A percentile compares a stretch with the other conserved stretches of the same genome.
Evolutionary conservation across 2,113 vertebrate species (phyloP).

Genomic region (Hippocampus comes): DNA sequence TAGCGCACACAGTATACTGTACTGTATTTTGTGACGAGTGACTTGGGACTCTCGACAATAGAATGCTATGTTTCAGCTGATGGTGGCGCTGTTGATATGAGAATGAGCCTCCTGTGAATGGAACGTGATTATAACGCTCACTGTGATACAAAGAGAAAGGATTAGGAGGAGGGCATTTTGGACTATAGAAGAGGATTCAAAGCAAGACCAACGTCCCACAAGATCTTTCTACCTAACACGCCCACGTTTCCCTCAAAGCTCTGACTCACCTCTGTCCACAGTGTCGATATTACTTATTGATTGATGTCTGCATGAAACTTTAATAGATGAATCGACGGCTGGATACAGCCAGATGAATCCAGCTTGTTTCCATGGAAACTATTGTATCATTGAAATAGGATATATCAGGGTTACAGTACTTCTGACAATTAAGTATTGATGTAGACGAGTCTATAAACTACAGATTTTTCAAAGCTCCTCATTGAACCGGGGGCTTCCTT

Average conservation of each 20-base stretch:
- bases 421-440: constrained; percentile 5
- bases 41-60: neutral
- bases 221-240: constrained; percentile 22
- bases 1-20: too few relatives aligned
- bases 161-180: constrained; percentile 38
- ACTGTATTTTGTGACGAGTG: too few relatives aligned
- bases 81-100: constrained; percentile 69
- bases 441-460: neutral
- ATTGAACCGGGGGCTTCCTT: neutral
- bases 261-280: constrained; percentile 10
- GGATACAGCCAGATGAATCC: neutral
- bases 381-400: neutral
- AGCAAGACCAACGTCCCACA: constrained; percentile 27
- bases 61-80: constrained; percentile 37
- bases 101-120: constrained; percentile 21
- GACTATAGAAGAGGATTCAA: constrained; percentile 40
- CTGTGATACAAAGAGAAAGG: constrained; percentile 53
- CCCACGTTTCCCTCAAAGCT: neutral
- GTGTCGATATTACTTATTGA: neutral
- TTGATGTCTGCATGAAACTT: neutral
- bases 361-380: constrained; percentile 39
- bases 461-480: neutral
- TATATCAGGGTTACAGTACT: neutral
- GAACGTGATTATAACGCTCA: constrained; percentile 28
- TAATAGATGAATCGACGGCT: neutral